A percentile compares a stretch with the other conserved stretches of the same genome.
Conservation (phyloP, 2,888 invertebrate genomes). For the Glyphotaelius pellucidus region DNA sequence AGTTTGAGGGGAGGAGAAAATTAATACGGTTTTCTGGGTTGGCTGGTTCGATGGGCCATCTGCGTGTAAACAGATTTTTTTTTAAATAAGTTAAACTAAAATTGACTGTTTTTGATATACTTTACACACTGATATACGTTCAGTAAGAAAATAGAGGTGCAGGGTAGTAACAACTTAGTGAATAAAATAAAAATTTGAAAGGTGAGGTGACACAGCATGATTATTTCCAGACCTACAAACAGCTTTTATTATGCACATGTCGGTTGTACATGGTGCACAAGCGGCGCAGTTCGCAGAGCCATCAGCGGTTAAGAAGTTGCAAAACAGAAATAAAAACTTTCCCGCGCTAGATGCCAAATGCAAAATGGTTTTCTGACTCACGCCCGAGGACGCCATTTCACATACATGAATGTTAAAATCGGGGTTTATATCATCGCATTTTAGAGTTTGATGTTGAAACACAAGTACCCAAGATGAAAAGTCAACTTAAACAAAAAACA, state of each 20-base stretch:
- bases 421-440: neutral
- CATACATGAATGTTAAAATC: neutral
- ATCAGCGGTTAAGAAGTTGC: constrained; percentile 37
- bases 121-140: too few species aligned
- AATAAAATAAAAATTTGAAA: neutral
- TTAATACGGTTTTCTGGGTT: too few species aligned
- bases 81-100: too few species aligned
- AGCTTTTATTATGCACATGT: neutral
- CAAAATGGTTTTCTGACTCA: constrained; percentile 3
- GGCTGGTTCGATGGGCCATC: too few species aligned
- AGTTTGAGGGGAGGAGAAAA: too few species aligned
- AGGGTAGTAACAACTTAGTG: too few species aligned
- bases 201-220: neutral
- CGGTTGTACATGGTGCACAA: neutral
- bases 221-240: neutral
- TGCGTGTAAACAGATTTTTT: too few species aligned
- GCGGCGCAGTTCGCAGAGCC: constrained; percentile 10
- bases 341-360: neutral
- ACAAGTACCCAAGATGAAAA: neutral
- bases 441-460: neutral
- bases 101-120: too few species aligned
- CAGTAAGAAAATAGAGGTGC: too few species aligned
- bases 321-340: constrained; percentile 43
- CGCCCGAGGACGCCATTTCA: neutral
- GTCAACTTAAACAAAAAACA: neutral